Evolutionary conservation across 2,888 invertebrate species (phyloP), one percentile per base, ranked within the genome.

Genomic region (Andrena marginata): DNA sequence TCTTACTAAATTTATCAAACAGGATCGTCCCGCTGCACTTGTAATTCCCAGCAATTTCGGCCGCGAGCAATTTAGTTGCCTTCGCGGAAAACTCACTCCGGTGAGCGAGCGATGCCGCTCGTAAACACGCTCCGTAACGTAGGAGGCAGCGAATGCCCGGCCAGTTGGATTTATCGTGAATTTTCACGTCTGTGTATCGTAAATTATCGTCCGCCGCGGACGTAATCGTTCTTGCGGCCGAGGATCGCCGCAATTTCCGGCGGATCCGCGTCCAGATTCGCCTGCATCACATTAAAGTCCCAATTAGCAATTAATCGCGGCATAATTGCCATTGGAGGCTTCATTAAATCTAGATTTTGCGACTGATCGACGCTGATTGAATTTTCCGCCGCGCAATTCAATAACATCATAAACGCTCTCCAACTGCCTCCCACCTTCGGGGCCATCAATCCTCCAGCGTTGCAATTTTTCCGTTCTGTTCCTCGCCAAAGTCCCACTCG

Each of bases 201-300:
- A 68, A 77, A 84, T 84, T 79, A 79, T 42, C 68, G 83, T 69
- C 64, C 60, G 20, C 64, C 72, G n/a, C 63, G 71, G 31, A 56
- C 20, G 59, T 74, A 78, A 78, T 79, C 75, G 65, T 68, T 56
- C 70, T 73, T 73, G 79, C 63, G 69, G 70, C 54, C 68, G 79
- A 70, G 42, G 62, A 83, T 83, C 83, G 26, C 63, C 74, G 64
- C 75, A 84, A 84, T 84, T 83, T 78, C 84, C 84, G 54, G 63
- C 33, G 33, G 67, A 70, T 74, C 68, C 42, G 16, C 64, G 54
- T 33, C 20, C 74, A 48, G 42, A 74, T 42, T 56, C 49, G 31
- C 23, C 63, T 23, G 10, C 33, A 26, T 70, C 63, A 48, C 29
- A 67, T 68, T 59, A 65, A 29, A 68, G 20, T 31, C 33, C 54